Evolutionary conservation across 2,888 invertebrate genomes (phyloP).

Genomic region (Parapristionchus giblindavisi): DNA sequence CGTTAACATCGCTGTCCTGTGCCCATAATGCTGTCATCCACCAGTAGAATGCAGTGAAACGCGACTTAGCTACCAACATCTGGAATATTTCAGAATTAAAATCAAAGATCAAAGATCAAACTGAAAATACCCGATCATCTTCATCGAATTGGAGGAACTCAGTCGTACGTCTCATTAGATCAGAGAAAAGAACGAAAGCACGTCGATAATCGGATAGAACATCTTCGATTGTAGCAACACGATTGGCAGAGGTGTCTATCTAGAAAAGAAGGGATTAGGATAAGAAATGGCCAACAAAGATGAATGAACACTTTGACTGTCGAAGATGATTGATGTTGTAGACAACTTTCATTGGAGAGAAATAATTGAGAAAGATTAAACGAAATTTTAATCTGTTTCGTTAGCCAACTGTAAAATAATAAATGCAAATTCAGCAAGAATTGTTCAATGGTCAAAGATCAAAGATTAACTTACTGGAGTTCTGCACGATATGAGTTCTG

Average conservation of each 20-base stretch:
- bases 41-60: conserved; percentile 64
- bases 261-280: conserved; percentile 7
- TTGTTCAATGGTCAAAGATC: no score
- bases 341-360: no score
- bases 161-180: conserved; percentile 24
- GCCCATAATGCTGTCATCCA: conserved; percentile 58
- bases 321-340: no score
- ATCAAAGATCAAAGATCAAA: background rate
- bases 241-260: conserved; percentile 45
- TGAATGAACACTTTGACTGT: no score
- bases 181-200: conserved; percentile 25
- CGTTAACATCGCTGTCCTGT: conserved; percentile 43
- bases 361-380: no score
- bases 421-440: no score
- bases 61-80: conserved; percentile 55
- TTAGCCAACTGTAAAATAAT: no score
- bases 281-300: no score
- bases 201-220: conserved; percentile 47
- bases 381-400: no score
- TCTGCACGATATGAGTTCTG: conserved; percentile 15
- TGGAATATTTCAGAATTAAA: conserved; percentile 22
- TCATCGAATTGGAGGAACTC: conserved; percentile 40
- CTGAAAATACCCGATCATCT: conserved; percentile 40
- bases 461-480: conserved; percentile 16
- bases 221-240: conserved; percentile 55